Conservation (phyloP, 2,113 vertebrate species). For the Gorsachius goisagi region DNA sequence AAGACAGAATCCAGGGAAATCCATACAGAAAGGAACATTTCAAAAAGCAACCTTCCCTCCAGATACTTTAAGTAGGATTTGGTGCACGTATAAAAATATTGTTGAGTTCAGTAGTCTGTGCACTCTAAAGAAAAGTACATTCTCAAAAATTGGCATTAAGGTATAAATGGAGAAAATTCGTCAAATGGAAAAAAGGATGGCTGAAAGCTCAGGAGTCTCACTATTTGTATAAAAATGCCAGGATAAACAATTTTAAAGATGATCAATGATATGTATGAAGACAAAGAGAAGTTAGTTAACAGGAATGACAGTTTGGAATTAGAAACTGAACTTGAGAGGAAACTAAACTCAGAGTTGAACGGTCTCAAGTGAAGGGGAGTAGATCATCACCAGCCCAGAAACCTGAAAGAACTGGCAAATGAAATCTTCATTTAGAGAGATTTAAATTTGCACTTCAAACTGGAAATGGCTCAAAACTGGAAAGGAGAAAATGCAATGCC, state of each 20-base stretch:
- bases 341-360: not conserved
- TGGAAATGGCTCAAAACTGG: not conserved
- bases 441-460: not conserved
- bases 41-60: not conserved
- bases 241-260: not conserved
- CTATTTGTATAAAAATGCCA: not conserved
- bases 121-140: not conserved
- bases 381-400: not conserved
- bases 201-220: not conserved
- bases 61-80: not conserved
- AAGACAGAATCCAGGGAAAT: not conserved
- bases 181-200: not conserved
- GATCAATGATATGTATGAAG: not conserved
- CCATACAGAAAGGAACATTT: not conserved
- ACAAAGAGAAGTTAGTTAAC: not conserved
- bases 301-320: not conserved
- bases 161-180: not conserved
- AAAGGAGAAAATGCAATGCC: not conserved
- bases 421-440: not conserved
- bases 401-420: not conserved
- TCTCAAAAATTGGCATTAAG: not conserved
- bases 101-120: not conserved
- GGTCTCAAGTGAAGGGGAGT: not conserved
- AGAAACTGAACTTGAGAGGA: not conserved
- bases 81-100: not conserved